These are phyloP conservation scores for Phortica variegata DNA, from an alignment of 1,140 invertebrate genomes.

Conservation along the genomic window DNA sequence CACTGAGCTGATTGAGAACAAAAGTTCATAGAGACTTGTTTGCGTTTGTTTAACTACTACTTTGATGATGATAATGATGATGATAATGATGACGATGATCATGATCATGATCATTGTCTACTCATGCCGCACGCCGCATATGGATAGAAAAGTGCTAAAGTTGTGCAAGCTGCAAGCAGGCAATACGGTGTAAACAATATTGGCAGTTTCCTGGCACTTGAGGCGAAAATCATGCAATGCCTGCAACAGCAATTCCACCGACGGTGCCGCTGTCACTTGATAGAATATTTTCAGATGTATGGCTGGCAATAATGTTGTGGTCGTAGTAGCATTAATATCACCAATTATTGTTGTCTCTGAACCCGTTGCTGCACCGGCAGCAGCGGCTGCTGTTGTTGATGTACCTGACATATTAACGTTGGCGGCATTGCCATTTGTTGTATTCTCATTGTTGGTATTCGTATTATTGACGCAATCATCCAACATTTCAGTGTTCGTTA, in stretches of 20 bases:
- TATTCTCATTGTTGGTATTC: constrained; percentile 6
- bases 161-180: constrained; percentile 76
- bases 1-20: too few species aligned
- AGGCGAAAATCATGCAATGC: constrained; percentile 61
- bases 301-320: constrained; percentile 56
- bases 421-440: constrained; percentile 3
- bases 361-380: not conserved
- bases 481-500: too few species aligned
- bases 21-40: too few species aligned
- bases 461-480: not conserved
- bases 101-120: too few species aligned
- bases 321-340: too few species aligned
- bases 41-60: too few species aligned
- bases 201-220: constrained; percentile 55
- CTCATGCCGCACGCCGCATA: constrained; percentile 68
- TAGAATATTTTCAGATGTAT: constrained; percentile 76
- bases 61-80: too few species aligned
- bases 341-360: not conserved
- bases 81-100: too few species aligned
- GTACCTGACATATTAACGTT: constrained; percentile 2
- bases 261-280: constrained; percentile 64
- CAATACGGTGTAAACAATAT: constrained; percentile 71
- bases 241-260: constrained; percentile 60
- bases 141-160: constrained; percentile 75
- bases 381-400: not conserved